Evolutionary conservation across 2,113 vertebrate species (phyloP).

Genomic region (Dolichotis patagonum): DNA sequence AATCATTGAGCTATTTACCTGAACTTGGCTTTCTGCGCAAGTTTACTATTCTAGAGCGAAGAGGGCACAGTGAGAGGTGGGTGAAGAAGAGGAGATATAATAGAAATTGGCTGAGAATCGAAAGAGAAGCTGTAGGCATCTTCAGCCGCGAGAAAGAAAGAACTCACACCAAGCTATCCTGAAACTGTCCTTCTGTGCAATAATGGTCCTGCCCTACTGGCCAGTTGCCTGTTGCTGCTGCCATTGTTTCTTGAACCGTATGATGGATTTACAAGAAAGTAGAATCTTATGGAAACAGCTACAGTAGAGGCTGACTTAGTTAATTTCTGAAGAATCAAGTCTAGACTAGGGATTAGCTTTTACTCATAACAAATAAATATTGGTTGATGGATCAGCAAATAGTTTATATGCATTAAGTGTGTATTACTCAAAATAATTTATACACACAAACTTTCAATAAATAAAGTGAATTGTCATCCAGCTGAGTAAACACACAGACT

Average conservation of each 20-base stretch:
- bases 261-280: not conserved
- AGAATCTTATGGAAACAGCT: not conserved
- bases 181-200: not conserved
- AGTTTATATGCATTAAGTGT: not conserved
- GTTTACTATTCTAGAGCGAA: not conserved
- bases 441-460: not conserved
- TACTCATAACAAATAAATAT: not conserved
- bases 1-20: too few species aligned
- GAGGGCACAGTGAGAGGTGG: not conserved
- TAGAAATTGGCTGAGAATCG: not conserved
- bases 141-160: not conserved
- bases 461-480: not conserved
- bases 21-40: not conserved
- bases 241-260: not conserved
- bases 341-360: not conserved
- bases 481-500: not conserved
- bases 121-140: fast-evolving
- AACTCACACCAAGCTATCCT: not conserved
- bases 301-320: not conserved
- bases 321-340: not conserved
- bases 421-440: not conserved
- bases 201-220: not conserved
- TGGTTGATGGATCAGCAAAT: not conserved
- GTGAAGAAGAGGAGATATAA: not conserved
- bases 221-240: not conserved